Evolutionary conservation across 1,140 invertebrate species (phyloP), one percentile per base, ranked within the genome.

Genomic region (Eumaeus atala): DNA sequence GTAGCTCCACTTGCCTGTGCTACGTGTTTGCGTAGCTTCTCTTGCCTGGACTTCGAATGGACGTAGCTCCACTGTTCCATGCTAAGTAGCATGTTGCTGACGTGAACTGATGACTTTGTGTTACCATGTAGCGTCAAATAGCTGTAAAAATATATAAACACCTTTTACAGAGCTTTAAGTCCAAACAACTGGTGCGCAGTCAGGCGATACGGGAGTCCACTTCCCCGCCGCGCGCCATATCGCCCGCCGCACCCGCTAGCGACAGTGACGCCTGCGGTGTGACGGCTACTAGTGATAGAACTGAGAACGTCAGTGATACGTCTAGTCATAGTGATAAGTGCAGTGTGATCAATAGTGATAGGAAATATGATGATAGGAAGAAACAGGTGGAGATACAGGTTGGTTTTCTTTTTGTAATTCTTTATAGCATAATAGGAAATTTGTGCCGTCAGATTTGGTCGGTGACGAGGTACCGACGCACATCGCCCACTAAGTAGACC

Each of bases 151-250:
- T 38, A 33, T 34, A 2, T 44, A 36, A 37, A 47, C 14, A 11
- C 14, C 2, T 9, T n/a, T 64, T 77, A 0, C 74, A 88, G 87
- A 94, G 91, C 73, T 91, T 91, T 77, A 95, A 95, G 89, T 90
- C 93, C 54, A 96, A 96, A 88, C 90, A 95, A 74, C 88, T 96
- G 63, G 94, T 95, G 18, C 91, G 95, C 72, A 96, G 95, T 70
- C 94, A 96, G 90, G 95, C 95, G 58, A 94, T 97, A 88, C 91
- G 94, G 72, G 95, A 96, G 86, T 93, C 95, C 59, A 91, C 93
- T 51, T 96, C 95, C 18, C 95, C 95, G 11, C 95, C 94, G 36
- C 91, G 93, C 62, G 92, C 93, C 6, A 44, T 35, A 6, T 38
- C 36, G 34, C 21, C 21, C 4, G 9, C 33, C 12, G 34, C 21